Percentiles rank a stretch among this genome's conserved stretches.
These are phyloP conservation scores for Poeciliopsis gracilis DNA, from an alignment of 2,797 vertebrate species.

Conservation along the genomic window DNA sequence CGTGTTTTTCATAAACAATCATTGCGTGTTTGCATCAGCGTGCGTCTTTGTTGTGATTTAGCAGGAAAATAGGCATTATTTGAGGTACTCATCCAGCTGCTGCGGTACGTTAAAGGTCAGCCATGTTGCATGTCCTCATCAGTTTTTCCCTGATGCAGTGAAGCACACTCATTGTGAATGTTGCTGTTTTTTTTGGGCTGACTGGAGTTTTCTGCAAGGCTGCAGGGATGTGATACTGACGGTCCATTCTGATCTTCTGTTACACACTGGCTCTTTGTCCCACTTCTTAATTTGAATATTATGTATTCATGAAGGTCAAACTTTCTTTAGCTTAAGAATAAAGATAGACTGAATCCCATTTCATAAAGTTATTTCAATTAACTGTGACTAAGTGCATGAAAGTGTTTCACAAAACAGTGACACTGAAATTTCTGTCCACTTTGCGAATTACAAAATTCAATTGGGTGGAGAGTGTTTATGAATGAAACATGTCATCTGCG, in stretches of 20 bases:
- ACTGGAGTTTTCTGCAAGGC: conserved; percentile 65
- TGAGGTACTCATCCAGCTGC: conserved; percentile 41
- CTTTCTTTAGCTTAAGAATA: neutral
- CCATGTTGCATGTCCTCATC: conserved; percentile 53
- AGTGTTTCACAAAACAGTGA: neutral
- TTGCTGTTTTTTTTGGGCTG: conserved; percentile 54
- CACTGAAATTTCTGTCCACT: neutral
- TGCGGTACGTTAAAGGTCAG: conserved; percentile 69
- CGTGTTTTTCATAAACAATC: conserved; percentile 12
- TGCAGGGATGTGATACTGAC: conserved; percentile 68
- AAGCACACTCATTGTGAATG: conserved; percentile 67
- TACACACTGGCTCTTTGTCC: conserved; percentile 46
- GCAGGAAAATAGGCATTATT: conserved; percentile 28
- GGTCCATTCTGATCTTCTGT: conserved; percentile 46
- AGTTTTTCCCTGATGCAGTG: conserved; percentile 64
- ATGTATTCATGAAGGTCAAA: conserved; percentile 43
- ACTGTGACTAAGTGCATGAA: neutral
- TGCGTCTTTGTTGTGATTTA: conserved; percentile 7
- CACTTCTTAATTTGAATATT: conserved; percentile 59
- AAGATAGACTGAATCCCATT: neutral
- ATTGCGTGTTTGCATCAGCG: conserved; percentile 6
- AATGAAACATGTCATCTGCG: no score
- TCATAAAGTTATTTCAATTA: conserved; percentile 6
- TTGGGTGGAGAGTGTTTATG: neutral
- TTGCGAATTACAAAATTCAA: neutral